Evolutionary conservation across 2,113 vertebrate genomes (phyloP).

Genomic region (Delphinapterus leucas): DNA sequence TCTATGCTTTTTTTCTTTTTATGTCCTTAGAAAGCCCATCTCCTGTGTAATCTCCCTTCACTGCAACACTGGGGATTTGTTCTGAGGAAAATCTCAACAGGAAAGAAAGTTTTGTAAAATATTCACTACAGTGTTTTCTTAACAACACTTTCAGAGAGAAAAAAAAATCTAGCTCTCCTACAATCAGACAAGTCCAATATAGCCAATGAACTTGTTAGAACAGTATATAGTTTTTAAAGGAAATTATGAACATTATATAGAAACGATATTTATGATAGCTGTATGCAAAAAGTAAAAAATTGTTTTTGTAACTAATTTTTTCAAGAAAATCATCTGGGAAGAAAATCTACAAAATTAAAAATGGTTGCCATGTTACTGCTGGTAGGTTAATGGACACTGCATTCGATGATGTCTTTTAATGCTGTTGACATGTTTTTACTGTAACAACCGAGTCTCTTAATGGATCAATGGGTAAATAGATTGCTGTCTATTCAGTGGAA

Average conservation of each 20-base stretch:
- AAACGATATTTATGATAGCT: not conserved
- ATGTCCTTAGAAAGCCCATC: not conserved
- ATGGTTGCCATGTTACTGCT: not conserved
- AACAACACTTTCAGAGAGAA: not conserved
- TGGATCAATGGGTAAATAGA: not conserved
- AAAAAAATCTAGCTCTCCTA: not conserved
- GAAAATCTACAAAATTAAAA: not conserved
- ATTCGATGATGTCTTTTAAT: not conserved
- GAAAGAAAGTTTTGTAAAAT: not conserved
- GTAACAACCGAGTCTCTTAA: not conserved
- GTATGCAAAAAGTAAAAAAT: not conserved
- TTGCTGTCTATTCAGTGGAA: not conserved
- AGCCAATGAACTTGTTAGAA: not conserved
- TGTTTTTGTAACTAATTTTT: not conserved
- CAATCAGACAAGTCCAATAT: not conserved
- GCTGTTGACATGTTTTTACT: not conserved
- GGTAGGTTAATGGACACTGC: not conserved
- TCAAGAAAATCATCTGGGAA: not conserved
- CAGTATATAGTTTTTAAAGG: not conserved
- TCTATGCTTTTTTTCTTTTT: not conserved
- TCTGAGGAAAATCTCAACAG: not conserved
- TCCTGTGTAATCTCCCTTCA: not conserved
- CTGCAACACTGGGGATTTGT: not conserved
- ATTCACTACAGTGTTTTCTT: not conserved
- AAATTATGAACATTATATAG: not conserved